Base-by-base conservation (phyloP, 2,113 vertebrate genomes). In the Sarotherodon lohbergeri region DNA sequence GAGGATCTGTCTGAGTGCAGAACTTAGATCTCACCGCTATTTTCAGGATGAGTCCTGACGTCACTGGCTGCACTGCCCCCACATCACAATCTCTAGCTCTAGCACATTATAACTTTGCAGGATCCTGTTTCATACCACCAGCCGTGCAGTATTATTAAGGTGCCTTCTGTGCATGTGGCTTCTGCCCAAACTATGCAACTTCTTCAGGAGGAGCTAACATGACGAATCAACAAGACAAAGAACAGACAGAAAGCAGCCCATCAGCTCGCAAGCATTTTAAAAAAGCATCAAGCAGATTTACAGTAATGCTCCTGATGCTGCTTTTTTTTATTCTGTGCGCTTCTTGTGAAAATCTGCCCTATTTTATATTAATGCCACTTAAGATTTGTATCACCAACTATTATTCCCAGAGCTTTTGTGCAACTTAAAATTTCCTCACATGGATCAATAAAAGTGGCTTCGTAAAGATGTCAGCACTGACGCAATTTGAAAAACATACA, bases 21-120 rank as follows among this genome's bases (percentile, higher is more conserved):
- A 95, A 50, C 91, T 88, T 91, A 95, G 90, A 93, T 95, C 92
- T 89, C 89, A 61, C 88, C 29, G 86, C 93, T 95, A 95, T 96
- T 95, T 95, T 93, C 89, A 93, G 92, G 90, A 92, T 61, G 90
- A 87, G 66, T 86, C 85, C 89, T 90, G 89, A 90, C 85, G 87
- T 95, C 94, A 93, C 89, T 5, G 73, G 36, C 85, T 83, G 85
- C 83, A 34, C 88, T 82, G 80, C 88, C 91, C 93, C 93, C 61
- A 81, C 90, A 83, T 86, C 83, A 46, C 80, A 87, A 91, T 82
- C 88, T 93, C 84, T 76, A 43, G 79, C 82, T 83, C 46, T 78
- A 52, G 82, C 90, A 82, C 87, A 85, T 85, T 84, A 41, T 12
- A 55, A 86, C 82, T 90, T 78, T 73, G 88, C 50, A 36, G 87